Conservation (phyloP, 2,888 invertebrate genomes). For the Acleris sparsana region DNA sequence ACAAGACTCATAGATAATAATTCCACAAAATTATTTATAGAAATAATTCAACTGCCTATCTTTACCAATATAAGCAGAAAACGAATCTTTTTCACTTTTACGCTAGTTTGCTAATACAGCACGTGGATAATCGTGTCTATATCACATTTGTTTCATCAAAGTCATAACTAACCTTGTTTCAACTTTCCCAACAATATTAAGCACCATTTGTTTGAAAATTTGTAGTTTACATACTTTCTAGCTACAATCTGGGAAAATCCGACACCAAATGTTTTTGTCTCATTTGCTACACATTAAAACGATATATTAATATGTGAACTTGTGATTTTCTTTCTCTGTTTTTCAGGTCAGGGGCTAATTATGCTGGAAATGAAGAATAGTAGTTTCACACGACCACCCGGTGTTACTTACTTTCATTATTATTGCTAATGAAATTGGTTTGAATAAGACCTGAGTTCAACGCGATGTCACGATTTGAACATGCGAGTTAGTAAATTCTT, state of each 20-base stretch:
- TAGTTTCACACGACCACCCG: neutral
- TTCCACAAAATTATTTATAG: too few relatives aligned
- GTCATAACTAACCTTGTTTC: constrained; percentile 3
- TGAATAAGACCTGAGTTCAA: too few relatives aligned
- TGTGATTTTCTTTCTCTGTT: neutral
- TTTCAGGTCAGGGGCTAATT: neutral
- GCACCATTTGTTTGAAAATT: constrained; percentile 14
- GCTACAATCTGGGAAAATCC: constrained; percentile 15
- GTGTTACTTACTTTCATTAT: neutral
- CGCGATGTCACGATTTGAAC: too few relatives aligned
- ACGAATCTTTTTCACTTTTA: neutral
- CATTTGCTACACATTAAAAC: neutral
- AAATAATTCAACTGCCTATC: too few relatives aligned
- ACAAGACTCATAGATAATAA: too few relatives aligned
- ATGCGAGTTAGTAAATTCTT: too few relatives aligned
- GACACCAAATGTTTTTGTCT: constrained; percentile 2
- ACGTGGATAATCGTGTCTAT: neutral
- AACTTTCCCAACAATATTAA: constrained; percentile 20
- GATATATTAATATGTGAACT: neutral
- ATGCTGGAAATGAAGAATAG: neutral
- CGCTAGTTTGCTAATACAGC: neutral
- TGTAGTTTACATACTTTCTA: constrained; percentile 20
- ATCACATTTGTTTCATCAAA: constrained; percentile 9
- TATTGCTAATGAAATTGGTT: neutral
- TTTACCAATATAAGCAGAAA: too few relatives aligned